A percentile compares a stretch with the other conserved stretches of the same genome.
Evolutionary conservation across 2,113 vertebrate genomes (phyloP).

Genomic region (Cygnus atratus): DNA sequence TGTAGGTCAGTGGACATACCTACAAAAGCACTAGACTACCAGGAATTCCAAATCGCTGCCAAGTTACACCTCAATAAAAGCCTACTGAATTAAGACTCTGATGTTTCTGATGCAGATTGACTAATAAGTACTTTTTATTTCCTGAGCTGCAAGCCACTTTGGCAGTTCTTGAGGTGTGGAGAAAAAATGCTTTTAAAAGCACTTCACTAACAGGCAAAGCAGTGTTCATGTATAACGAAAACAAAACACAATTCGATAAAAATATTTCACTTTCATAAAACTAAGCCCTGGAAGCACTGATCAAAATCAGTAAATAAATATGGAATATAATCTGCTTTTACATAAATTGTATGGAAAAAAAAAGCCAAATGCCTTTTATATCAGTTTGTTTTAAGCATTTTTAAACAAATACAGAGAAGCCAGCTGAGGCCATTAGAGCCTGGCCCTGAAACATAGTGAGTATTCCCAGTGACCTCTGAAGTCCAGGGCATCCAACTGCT

Average conservation of each 20-base stretch:
- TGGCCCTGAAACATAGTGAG: not conserved
- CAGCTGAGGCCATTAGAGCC: not conserved
- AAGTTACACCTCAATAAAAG: slow-evolving; percentile 9
- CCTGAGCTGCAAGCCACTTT: not conserved
- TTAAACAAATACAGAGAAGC: not conserved
- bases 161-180: not conserved
- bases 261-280: not conserved
- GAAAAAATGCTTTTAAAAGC: not conserved
- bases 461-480: not conserved
- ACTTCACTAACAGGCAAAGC: not conserved
- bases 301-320: slow-evolving; percentile 7
- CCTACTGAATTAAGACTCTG: not conserved
- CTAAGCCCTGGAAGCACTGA: not conserved
- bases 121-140: slow-evolving; percentile 21
- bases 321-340: not conserved
- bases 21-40: not conserved
- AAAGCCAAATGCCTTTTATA: not conserved
- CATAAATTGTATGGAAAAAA: not conserved
- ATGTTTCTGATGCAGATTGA: not conserved
- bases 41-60: slow-evolving; percentile 18
- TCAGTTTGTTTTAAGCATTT: not conserved
- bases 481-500: not conserved
- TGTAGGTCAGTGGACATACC: not conserved
- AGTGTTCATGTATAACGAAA: not conserved
- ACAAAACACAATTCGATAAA: not conserved